Evolutionary conservation across 1,140 invertebrate species (phyloP), one percentile per base, ranked within the genome.

Genomic region (Popillia japonica): DNA sequence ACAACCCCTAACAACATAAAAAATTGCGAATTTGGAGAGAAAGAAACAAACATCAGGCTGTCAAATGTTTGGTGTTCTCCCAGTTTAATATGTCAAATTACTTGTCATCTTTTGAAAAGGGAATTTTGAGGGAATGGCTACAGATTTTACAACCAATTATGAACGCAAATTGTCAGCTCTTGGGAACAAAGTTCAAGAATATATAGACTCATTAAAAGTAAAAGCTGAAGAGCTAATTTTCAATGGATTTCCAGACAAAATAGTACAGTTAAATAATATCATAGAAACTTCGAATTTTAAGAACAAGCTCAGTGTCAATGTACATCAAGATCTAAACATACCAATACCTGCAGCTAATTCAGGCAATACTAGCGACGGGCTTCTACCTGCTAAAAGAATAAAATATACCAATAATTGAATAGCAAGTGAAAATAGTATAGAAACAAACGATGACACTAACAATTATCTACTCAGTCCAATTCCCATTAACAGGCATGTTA

Each of bases 401-500:
- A 91, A 89, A 83, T 55, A 87, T 59, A 88, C 89, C 78, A 92
- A 86, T 83, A 89, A 79, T 89, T n/a, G 11, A 10, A 34, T 34
- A 68, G 20, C 61, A 27, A 10, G 9, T 14, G 61, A 34, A 68
- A 68, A 68, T 27, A 17, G 11, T 55, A 3, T 55, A n/a, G 61
- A 34, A 10, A 68, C 6, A 11, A 11, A 6, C 9, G 90, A 80
- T 81, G 89, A 68, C 91, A 22, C n/a, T 14, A 34, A 34, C 27
- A 73, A 95, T 74, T 93, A 97, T 68, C 91, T 93, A 7, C 91
- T 90, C 82, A 95, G 95, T 14, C 88, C 91, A 9, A 92, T 96
- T 76, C 91, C 93, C 8, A 94, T 92, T 83, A 98, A 98, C 87
- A 91, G 92, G 83, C 91, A 92, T 75, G 89, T 98, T 17, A 92